These are phyloP conservation scores for Caenorhabditis brenneri DNA, from an alignment of 1,140 invertebrate species.

Conservation along the genomic window DNA sequence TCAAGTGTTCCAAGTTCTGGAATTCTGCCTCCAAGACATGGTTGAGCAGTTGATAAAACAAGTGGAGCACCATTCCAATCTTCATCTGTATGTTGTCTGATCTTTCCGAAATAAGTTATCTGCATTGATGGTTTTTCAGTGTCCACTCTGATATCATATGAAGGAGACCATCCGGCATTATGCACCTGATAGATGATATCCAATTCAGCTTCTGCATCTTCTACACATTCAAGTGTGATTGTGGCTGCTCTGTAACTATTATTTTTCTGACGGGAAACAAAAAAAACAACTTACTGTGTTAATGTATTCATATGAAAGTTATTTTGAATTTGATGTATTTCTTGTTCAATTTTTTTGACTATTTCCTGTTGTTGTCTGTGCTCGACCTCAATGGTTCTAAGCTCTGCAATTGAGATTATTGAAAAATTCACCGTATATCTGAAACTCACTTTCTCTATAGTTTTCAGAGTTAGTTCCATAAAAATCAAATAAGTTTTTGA, in stretches of 20 bases:
- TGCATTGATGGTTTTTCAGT: conserved; percentile 55
- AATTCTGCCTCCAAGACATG: conserved; percentile 71
- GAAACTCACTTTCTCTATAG: conserved; percentile 44
- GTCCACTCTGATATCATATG: conserved; percentile 72
- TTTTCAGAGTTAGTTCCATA: conserved; percentile 6
- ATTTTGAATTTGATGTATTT: conserved; percentile 36
- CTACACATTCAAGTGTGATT: conserved; percentile 29
- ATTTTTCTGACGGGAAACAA: neutral
- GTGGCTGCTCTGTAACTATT: neutral
- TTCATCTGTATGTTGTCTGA: conserved; percentile 71
- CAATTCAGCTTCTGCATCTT: conserved; percentile 39
- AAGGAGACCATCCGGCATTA: conserved; percentile 70
- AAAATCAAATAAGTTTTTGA: conserved; percentile 58
- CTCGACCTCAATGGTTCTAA: conserved; percentile 15
- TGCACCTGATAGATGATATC: conserved; percentile 71
- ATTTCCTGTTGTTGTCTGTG: conserved; percentile 35
- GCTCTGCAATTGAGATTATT: conserved; percentile 40
- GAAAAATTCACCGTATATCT: too few relatives aligned
- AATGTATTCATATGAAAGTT: conserved; percentile 29
- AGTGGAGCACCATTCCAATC: conserved; percentile 72
- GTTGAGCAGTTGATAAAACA: conserved; percentile 71
- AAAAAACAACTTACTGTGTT: neutral
- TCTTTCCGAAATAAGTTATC: conserved; percentile 72
- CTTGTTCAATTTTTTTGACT: conserved; percentile 39
- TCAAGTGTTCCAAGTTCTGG: conserved; percentile 69